Base-by-base conservation (phyloP, 1,140 invertebrate genomes). In the Brachionus plicatilis region DNA sequence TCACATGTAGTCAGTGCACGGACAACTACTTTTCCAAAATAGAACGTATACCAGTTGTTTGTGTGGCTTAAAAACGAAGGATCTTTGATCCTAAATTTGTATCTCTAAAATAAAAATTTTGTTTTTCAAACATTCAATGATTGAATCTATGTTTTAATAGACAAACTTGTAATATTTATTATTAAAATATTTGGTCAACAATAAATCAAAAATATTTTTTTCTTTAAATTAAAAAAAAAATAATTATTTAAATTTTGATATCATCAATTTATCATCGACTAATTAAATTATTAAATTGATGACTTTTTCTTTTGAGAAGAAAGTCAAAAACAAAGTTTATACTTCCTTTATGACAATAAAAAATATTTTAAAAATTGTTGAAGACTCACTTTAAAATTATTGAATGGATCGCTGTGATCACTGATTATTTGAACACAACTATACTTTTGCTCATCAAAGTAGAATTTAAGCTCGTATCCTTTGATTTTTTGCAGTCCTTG, bases 21-120 rank as follows among this genome's bases (percentile, higher is more conserved):
- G 7, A 76, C 9, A 2, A 20, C 8, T 50, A 76, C n/a, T 76
- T 76, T 29, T 12, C 72, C 72, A 27, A 76, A 76, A 76, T 53
- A 76, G 50, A 76, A 76, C 20, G 72, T 24, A 12, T 24, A 76
- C 27, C 45, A 12, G 11, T 1, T 6, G 14, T 76, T 24, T 43
- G 4, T 1, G 27, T 50, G 43, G 27, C n/a, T 29, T 27, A 76
- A 50, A 50, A 76, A 76, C 14, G 43, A 17, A 11, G 72, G 72
- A 53, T 76, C 72, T 76, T 76, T 76, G 9, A 76, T 76, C 12
- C 6, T 76, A 27, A 76, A 76, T 76, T 50, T 47, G 43, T 29
- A 76, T n/a, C 24, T 75, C 53, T 47, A 14, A 12, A 47, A 47
- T 47, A 47, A 37, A 37, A 37, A 37, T 37, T 37, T 37, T 37